Evolutionary conservation across 2,888 invertebrate species (phyloP).

Genomic region (Lycaena phlaeas): DNA sequence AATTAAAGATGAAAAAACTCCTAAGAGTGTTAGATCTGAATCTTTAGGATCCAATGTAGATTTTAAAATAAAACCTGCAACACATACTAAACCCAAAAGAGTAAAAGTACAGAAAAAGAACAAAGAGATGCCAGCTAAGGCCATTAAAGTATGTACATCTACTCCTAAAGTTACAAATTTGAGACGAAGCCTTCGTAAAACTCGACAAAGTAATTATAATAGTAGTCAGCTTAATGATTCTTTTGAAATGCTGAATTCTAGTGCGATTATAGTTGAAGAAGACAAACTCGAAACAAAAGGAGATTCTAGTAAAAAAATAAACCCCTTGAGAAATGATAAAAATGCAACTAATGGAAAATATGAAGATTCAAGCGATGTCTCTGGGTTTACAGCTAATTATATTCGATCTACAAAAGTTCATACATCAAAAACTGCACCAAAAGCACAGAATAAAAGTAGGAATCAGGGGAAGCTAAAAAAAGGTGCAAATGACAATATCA

Average conservation of each 20-base stretch:
- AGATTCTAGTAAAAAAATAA: constrained; percentile 27
- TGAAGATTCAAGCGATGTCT: constrained; percentile 62
- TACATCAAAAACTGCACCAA: constrained; percentile 40
- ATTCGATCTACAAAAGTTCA: constrained; percentile 60
- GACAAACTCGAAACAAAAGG: constrained; percentile 11
- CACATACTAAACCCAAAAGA: constrained; percentile 38
- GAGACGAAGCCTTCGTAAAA: constrained; percentile 47
- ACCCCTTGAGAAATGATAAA: constrained; percentile 25
- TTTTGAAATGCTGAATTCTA: constrained; percentile 35
- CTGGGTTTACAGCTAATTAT: constrained; percentile 64
- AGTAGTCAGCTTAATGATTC: constrained; percentile 38
- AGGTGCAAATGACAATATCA: constrained; percentile 28
- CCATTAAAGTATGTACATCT: constrained; percentile 47
- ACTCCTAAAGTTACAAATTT: constrained; percentile 43
- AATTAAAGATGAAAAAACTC: constrained; percentile 28
- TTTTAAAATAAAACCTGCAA: constrained; percentile 50
- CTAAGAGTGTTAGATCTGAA: constrained; percentile 37
- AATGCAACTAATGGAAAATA: constrained; percentile 43
- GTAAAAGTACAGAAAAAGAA: constrained; percentile 33
- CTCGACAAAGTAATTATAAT: constrained; percentile 33
- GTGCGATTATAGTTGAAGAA: constrained; percentile 27
- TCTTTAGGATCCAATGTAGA: constrained; percentile 43
- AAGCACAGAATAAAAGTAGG: constrained; percentile 39
- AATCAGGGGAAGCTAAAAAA: constrained; percentile 37
- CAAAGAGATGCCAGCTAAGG: constrained; percentile 34